Conservation (phyloP, 2,113 vertebrate species). For the Bufo bufo region DNA sequence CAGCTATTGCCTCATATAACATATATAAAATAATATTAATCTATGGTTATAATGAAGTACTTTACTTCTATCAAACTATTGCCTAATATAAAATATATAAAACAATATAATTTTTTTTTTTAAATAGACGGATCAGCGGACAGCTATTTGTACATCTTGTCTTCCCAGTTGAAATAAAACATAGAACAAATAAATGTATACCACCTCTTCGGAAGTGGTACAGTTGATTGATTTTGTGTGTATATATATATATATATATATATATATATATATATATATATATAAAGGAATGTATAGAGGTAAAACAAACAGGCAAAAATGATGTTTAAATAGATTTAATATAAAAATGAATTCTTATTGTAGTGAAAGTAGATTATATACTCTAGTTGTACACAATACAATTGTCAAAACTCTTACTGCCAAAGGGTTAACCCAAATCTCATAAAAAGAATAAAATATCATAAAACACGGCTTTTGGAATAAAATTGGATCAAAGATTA, state of each 20-base stretch:
- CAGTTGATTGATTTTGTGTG: background rate
- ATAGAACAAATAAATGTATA: background rate
- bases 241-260: background rate
- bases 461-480: constrained; percentile 49
- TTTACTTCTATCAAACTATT: too few species aligned
- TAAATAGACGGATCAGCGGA: too few species aligned
- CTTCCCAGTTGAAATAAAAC: background rate
- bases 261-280: background rate
- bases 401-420: background rate
- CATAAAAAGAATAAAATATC: constrained; percentile 49
- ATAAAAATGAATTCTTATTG: background rate
- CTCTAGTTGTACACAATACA: background rate
- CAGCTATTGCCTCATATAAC: too few species aligned
- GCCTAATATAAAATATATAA: too few species aligned
- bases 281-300: background rate
- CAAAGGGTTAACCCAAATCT: constrained; percentile 51
- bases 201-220: background rate
- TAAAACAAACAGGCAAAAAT: background rate
- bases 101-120: too few species aligned
- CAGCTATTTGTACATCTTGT: background rate
- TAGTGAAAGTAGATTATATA: background rate
- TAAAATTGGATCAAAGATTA: constrained; percentile 59
- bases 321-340: background rate
- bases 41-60: too few species aligned
- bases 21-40: too few species aligned